Base-by-base conservation (phyloP, 2,113 vertebrate species). In the Cinclus mexicanus region DNA sequence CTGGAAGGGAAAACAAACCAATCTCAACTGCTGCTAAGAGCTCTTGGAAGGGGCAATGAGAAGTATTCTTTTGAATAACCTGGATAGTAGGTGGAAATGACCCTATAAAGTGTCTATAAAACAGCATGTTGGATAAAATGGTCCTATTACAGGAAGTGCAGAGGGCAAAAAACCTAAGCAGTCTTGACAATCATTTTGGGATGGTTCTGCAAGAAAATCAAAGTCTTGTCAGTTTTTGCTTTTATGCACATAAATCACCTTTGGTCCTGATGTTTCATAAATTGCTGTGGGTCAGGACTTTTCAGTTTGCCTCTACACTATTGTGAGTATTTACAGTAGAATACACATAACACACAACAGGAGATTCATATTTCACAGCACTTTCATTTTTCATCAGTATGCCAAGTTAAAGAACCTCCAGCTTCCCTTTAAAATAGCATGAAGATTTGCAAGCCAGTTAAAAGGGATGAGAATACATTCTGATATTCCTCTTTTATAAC, bases 231-330 rank as follows among this genome's bases (percentile, higher is more conserved):
- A 78, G 76, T 71, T 90, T 93, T 94, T 93, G 68, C 79, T 87
- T 81, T 97, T 96, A 92, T 93, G 86, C 80, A 89, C 94, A 93
- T 96, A 94, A 83, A 95, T 96, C 95, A 94, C 89, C 84, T 95
- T 94, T 97, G 70, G 72, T 94, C 71, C 60, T 94, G 69, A 86
- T 75, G 79, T 68, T 94, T 31, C 3, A 5, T 81, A 78, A 90
- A 93, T 92, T 47, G 35, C 39, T 3, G 31, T 18, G 61, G 89
- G 89, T 95, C 85, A 88, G 68, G 92, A 78, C 68, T 93, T 94
- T 77, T 11, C 88, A 25, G 63, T 93, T 93, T 95, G 59, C 83
- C 28, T 68, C 49, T 6, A 1, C 46, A 63, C 56, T 60, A 6
- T n/a, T 49, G 20, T 61, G 83, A 59, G 57, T 75, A 59, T 56